These are phyloP conservation scores for Pristionchus arcanus DNA, from an alignment of 2,888 invertebrate genomes.

Conservation along the genomic window DNA sequence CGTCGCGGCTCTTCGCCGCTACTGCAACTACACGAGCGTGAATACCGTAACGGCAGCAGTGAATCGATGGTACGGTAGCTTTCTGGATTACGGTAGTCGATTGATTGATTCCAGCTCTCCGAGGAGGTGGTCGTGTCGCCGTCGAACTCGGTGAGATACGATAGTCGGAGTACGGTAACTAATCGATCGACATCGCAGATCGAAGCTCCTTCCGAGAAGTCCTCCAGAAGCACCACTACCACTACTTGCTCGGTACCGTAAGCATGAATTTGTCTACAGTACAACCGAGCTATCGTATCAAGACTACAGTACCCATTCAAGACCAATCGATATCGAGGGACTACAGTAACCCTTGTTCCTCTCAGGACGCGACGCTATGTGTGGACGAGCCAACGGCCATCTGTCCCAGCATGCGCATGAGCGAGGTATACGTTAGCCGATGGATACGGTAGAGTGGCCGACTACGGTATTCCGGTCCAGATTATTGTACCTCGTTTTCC, in stretches of 20 bases:
- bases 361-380: neutral
- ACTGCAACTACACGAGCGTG: neutral
- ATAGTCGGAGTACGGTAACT: neutral
- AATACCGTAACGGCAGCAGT: neutral
- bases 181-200: neutral
- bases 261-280: neutral
- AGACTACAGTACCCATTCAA: neutral
- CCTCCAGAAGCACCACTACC: neutral
- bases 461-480: neutral
- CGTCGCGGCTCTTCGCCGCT: neutral
- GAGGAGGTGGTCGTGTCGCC: neutral
- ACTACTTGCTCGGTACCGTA: neutral
- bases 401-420: neutral
- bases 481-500: neutral
- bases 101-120: constrained; percentile 1
- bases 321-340: neutral
- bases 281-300: neutral
- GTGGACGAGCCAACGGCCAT: neutral
- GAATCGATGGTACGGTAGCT: neutral
- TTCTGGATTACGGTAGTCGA: neutral
- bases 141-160: constrained; percentile 22
- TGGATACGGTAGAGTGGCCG: neutral
- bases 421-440: constrained; percentile 14
- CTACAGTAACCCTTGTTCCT: neutral
- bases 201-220: neutral